phyloP scores from a whole-genome alignment of 2,113 vertebrate species.

The Climacteris rufus region DNA sequence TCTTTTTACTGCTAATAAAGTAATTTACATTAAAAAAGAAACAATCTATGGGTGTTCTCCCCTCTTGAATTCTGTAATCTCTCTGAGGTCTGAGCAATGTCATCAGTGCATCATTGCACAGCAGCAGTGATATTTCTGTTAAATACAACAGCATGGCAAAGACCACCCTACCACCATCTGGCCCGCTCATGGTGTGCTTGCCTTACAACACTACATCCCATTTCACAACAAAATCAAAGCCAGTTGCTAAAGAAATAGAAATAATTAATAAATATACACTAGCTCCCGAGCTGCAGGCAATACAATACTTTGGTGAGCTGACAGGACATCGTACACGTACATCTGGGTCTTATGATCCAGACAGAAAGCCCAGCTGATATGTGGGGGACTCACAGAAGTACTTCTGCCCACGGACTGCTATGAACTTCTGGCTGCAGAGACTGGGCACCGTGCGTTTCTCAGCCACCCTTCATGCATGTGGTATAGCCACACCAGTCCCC shows the following conservation, averaged over 20 bases:
- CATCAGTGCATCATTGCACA: too few species aligned
- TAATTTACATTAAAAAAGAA: background rate
- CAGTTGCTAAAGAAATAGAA: background rate
- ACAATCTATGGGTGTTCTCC: background rate
- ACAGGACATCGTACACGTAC: accelerated
- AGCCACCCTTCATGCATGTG: accelerated
- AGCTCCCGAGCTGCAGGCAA: accelerated
- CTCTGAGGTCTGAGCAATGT: background rate
- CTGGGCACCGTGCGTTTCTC: accelerated
- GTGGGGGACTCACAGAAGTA: accelerated
- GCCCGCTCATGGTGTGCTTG: background rate
- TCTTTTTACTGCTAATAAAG: background rate
- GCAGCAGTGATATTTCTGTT: background rate
- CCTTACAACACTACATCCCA: background rate
- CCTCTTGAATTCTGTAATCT: background rate
- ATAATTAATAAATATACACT: background rate
- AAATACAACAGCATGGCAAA: accelerated
- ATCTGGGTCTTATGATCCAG: accelerated
- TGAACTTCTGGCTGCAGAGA: background rate
- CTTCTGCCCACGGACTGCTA: accelerated
- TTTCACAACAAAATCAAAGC: background rate
- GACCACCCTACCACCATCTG: background rate
- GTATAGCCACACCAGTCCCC: background rate
- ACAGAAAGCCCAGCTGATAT: accelerated
- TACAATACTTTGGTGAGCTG: too few species aligned